These are phyloP conservation scores for Sipunculus nudus DNA, from an alignment of 2,888 invertebrate species.

Conservation along the genomic window DNA sequence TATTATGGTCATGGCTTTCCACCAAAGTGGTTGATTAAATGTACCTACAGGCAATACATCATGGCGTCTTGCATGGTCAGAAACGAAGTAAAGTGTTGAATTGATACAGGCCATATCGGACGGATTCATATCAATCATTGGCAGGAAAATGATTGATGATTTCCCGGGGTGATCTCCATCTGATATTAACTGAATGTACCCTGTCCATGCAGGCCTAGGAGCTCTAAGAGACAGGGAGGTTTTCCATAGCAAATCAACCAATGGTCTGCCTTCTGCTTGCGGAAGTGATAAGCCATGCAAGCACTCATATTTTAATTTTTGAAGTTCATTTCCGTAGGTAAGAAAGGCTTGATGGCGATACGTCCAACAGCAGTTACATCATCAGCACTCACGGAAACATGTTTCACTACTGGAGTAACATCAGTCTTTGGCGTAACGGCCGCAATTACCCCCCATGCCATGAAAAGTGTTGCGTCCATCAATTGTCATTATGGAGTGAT, in stretches of 20 bases:
- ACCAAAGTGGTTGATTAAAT: constrained; percentile 41
- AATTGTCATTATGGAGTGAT: constrained; percentile 22
- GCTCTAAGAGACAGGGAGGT: background rate
- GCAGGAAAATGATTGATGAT: constrained; percentile 34
- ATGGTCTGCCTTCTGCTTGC: too few relatives aligned
- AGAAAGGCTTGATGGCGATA: too few relatives aligned
- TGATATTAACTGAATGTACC: constrained; percentile 1
- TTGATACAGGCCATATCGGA: constrained; percentile 37
- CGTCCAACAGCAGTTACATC: too few relatives aligned
- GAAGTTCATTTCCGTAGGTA: too few relatives aligned
- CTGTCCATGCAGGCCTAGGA: constrained; percentile 6
- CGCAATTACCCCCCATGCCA: constrained; percentile 15
- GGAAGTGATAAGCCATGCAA: too few relatives aligned
- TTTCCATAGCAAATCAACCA: constrained; percentile 6
- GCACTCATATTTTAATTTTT: too few relatives aligned
- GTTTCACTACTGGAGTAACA: too few relatives aligned
- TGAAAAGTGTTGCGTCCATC: constrained; percentile 19
- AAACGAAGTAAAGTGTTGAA: constrained; percentile 31
- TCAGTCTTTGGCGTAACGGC: too few relatives aligned
- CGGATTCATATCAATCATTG: constrained; percentile 42
- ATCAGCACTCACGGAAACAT: too few relatives aligned
- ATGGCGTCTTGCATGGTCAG: constrained; percentile 18
- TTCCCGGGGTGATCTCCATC: constrained; percentile 34
- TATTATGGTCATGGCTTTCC: constrained; percentile 33
- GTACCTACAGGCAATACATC: constrained; percentile 33